phyloP scores from a whole-genome alignment of 2,113 vertebrate species.

The Butorides virescens region DNA sequence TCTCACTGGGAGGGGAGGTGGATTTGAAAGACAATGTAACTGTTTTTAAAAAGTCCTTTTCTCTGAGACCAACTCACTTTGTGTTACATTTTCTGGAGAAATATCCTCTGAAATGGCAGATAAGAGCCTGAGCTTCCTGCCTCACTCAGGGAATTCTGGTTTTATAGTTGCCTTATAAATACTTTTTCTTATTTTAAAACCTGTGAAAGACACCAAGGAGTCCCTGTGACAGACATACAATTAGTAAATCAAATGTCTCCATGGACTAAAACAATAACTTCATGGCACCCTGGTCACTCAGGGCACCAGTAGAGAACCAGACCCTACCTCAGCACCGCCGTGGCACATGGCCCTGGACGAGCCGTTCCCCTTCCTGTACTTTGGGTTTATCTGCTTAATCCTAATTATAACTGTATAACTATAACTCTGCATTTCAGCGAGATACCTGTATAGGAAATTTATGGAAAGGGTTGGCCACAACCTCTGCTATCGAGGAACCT shows the following conservation, averaged over 20 bases:
- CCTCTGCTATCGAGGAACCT: not conserved
- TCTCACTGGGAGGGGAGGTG: not conserved
- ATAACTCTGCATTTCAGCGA: not conserved
- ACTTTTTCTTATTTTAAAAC: not conserved
- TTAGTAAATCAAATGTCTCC: not conserved
- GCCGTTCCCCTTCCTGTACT: not conserved
- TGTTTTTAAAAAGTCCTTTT: not conserved
- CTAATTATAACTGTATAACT: not conserved
- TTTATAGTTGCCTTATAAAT: not conserved
- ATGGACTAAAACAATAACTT: not conserved
- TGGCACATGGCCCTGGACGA: not conserved
- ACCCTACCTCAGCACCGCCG: not conserved
- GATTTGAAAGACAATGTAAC: slow-evolving; percentile 28
- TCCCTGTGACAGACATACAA: not conserved
- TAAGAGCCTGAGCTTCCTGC: not conserved
- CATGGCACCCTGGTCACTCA: not conserved
- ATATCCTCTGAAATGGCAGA: not conserved
- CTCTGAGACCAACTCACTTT: not conserved
- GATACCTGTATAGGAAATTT: not conserved
- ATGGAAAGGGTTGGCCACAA: not conserved
- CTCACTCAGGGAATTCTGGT: not conserved
- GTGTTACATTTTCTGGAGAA: not conserved
- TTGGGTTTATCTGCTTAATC: not conserved
- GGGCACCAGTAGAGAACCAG: not conserved
- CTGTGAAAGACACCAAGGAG: not conserved